Evolutionary conservation across 2,113 vertebrate species (phyloP), one percentile per base, ranked within the genome.

Genomic region (Rhea pennata): DNA sequence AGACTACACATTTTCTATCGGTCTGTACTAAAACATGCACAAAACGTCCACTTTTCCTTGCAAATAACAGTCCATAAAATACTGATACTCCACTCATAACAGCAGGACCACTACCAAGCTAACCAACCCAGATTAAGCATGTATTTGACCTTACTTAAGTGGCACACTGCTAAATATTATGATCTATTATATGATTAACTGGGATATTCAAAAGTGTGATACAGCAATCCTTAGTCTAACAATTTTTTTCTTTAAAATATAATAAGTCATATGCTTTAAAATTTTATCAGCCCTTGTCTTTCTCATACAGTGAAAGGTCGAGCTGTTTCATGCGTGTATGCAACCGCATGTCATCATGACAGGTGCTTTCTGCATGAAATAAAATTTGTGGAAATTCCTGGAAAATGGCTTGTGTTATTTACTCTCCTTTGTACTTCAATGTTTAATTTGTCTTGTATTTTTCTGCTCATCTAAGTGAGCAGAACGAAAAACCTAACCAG

Each of bases 51-150:
- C 31, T 17, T 33, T 46, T 39, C 46, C 22, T 11, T 26, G 48
- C 56, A 64, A 82, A 77, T 6, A 46, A 36, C 26, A 54, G 39
- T 69, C 39, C 46, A 53, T 69, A 42, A 82, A 67, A 67, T 44
- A 59, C 0, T 13, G 22, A 56, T 26, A 7, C 24, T 51, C 22
- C 31, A 24, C 1, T 6, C 3, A 1, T 24, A 69, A 51, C 1
- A 1, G 31, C 12, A 67, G 70, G 53, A 26, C 24, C 14, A 2
- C 12, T 40, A 70, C 4, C 17, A 40, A n/a, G 6, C 48, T 56
- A 84, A n/a, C 27, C 9, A 27, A 5, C 23, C 8, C 62, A 21
- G 39, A 62, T 46, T 46, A 31, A 24, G 31, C 6, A 15, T 12
- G 8, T 12, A 15, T 44, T 27, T 9, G 40, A 6, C 27, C 36